Base-by-base conservation (phyloP, 2,888 invertebrate genomes). In the Phrixothrix hirtus region DNA sequence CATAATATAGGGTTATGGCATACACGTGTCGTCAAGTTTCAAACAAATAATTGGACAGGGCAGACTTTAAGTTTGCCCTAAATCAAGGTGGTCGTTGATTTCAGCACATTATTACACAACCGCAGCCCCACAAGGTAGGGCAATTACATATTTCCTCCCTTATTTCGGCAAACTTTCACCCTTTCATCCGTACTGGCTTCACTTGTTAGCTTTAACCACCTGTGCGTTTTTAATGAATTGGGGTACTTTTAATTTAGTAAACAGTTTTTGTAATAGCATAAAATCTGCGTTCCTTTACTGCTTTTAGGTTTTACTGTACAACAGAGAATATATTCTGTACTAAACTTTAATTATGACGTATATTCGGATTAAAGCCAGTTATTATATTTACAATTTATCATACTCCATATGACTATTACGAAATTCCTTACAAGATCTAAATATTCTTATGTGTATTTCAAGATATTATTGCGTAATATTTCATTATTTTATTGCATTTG, bases 191-290 rank as follows among this genome's bases (percentile, higher is more conserved):
- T 34, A 5, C 36, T 10, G 36, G 44, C 29, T 45, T 45, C 36
- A 45, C 36, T 45, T 36, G 44, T 45, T 45, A 36, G 21, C 29
- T 13, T 11, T 30, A 30, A 7, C 46, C 46, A 46, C 46, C 46
- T 46, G 46, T 30, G 38, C 12, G 44, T 45, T 45, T 21, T 45
- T 45, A 45, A 36, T 36, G 16, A 45, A 35, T 36, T 36, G 25
- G 12, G 13, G 27, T 25, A 29, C 29, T 45, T 45, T 36, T 29
- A 36, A 35, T 27, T 11, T 14, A 9, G 7, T 13, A 1, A 25
- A 44, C 35, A 35, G 12, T 34, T 44, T 45, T 36, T 43, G 25
- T 7, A 25, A n/a, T 30, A 10, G 30, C n/a, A n/a, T n/a, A n/a
- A n/a, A n/a, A n/a, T n/a, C n/a, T n/a, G n/a, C n/a, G n/a, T n/a